A percentile compares a stretch with the other conserved stretches of the same genome.
These are phyloP conservation scores for Poecile montanus DNA, from an alignment of 2,797 vertebrate species.

Conservation along the genomic window DNA sequence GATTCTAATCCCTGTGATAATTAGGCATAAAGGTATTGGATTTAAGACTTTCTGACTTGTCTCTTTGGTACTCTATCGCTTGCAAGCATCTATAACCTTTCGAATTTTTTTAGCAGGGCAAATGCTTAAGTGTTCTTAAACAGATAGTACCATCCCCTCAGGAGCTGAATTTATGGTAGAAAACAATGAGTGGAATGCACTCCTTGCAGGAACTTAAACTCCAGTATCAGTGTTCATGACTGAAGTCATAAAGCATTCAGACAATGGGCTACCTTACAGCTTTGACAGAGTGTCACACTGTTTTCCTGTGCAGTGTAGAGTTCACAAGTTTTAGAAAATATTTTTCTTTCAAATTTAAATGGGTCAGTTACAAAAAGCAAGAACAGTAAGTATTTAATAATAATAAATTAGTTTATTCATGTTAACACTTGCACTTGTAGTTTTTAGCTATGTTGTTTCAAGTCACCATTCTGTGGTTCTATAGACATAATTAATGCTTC, in stretches of 20 bases:
- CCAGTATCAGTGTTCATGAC: background rate
- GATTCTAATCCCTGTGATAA: background rate
- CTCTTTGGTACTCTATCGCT: background rate
- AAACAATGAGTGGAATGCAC: background rate
- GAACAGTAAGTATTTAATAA: conserved; percentile 7
- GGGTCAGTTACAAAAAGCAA: background rate
- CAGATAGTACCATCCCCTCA: background rate
- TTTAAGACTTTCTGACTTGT: background rate
- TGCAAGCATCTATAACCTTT: background rate
- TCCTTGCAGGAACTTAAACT: background rate
- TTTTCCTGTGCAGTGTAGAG: background rate
- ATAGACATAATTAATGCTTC: background rate
- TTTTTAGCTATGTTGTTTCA: background rate
- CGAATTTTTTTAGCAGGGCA: conserved; percentile 1
- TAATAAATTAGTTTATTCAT: background rate
- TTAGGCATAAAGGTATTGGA: background rate
- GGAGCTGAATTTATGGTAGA: background rate
- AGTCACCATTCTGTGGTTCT: background rate
- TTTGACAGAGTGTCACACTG: background rate
- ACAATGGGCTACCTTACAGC: background rate
- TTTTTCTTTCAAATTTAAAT: background rate
- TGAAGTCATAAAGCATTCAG: background rate
- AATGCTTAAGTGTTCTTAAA: background rate
- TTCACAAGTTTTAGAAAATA: background rate
- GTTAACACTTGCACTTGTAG: background rate